Conservation (phyloP, 1,140 invertebrate genomes). For the Drosophila bocqueti region DNA sequence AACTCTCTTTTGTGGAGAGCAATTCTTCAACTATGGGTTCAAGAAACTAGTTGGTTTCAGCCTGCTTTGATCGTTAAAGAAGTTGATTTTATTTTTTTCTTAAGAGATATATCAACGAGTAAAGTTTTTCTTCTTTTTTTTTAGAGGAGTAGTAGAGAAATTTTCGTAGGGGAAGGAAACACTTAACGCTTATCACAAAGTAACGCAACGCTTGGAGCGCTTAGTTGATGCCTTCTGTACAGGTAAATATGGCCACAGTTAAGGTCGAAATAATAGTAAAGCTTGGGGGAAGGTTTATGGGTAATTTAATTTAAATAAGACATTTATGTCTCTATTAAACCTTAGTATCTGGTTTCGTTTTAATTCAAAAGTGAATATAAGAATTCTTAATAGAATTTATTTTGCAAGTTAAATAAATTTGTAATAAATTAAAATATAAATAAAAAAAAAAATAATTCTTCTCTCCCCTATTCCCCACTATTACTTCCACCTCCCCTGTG, state of each 20-base stretch:
- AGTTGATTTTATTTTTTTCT: not conserved
- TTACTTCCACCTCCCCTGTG: slow-evolving; percentile 11
- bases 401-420: not conserved
- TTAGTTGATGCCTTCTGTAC: slow-evolving; percentile 55
- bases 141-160: slow-evolving; percentile 33
- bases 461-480: not conserved
- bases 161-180: slow-evolving; percentile 43
- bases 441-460: not conserved
- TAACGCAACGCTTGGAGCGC: slow-evolving; percentile 77
- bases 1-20: not conserved
- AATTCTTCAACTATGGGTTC: slow-evolving; percentile 14
- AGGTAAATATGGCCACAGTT: slow-evolving; percentile 5
- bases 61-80: not conserved
- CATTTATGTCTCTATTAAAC: not conserved
- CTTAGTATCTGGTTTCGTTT: not conserved
- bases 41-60: slow-evolving; percentile 15
- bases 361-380: not conserved
- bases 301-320: not conserved
- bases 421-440: not conserved
- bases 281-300: not conserved
- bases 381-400: not conserved
- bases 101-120: slow-evolving; percentile 42
- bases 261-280: slow-evolving; percentile 9
- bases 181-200: slow-evolving; percentile 81
- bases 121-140: not conserved